Evolutionary conservation across 1,140 invertebrate genomes (phyloP).

Genomic region (Nasonia longicornis): DNA sequence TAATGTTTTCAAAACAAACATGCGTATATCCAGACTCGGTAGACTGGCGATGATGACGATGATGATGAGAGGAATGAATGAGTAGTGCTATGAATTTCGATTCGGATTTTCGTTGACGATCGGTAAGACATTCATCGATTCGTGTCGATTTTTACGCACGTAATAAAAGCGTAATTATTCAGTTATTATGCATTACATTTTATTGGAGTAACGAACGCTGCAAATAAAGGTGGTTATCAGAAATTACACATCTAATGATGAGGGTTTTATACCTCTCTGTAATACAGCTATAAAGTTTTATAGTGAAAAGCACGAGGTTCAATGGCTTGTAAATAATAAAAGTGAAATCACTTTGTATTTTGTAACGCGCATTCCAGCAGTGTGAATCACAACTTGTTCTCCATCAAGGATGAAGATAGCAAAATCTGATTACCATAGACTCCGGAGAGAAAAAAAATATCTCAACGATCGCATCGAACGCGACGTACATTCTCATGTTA

Average conservation of each 20-base stretch:
- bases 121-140: too few relatives aligned
- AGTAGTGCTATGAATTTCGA: too few relatives aligned
- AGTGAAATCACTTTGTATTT: slow-evolving; percentile 10
- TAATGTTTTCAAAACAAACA: slow-evolving; percentile 24
- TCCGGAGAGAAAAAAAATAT: too few relatives aligned
- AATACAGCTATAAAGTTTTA: background rate
- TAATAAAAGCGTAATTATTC: too few relatives aligned
- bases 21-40: too few relatives aligned
- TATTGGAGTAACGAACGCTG: too few relatives aligned
- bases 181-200: background rate
- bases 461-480: too few relatives aligned
- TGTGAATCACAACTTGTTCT: background rate
- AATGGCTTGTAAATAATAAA: background rate
- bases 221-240: background rate
- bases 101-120: too few relatives aligned
- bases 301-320: background rate
- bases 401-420: background rate
- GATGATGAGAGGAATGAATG: too few relatives aligned
- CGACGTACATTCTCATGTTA: background rate
- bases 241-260: background rate
- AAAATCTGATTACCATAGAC: too few relatives aligned
- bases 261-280: background rate
- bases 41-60: background rate
- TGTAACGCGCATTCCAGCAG: background rate
- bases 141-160: too few relatives aligned